Percentiles rank a stretch among this genome's conserved stretches.
phyloP scores from a whole-genome alignment of 2,113 vertebrate species.

The Eulemur rufifrons region DNA sequence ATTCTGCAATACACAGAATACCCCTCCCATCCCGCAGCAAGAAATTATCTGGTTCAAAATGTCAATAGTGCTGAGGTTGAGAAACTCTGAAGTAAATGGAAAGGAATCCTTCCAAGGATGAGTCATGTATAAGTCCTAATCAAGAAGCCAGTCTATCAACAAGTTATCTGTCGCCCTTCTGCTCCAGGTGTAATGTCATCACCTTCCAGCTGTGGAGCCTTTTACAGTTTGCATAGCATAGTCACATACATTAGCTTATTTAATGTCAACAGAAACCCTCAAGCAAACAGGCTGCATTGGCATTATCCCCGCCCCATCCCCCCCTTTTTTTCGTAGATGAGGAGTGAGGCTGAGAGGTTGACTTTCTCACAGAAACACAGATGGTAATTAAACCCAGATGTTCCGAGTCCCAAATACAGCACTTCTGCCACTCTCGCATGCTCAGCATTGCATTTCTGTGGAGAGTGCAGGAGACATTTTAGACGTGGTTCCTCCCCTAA shows the following conservation, averaged over 20 bases:
- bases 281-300: background rate
- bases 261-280: background rate
- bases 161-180: background rate
- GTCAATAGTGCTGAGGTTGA: background rate
- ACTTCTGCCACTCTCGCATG: slow-evolving; percentile 15
- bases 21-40: background rate
- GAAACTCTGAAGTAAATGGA: slow-evolving; percentile 34
- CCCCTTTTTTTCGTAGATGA: background rate
- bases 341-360: slow-evolving; percentile 48
- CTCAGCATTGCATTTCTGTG: slow-evolving; percentile 23
- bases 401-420: slow-evolving; percentile 43
- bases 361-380: slow-evolving; percentile 64
- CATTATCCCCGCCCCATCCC: background rate
- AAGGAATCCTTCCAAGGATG: slow-evolving; percentile 45
- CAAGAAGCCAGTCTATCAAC: slow-evolving; percentile 53
- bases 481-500: slow-evolving; percentile 19
- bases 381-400: slow-evolving; percentile 73
- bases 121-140: slow-evolving; percentile 18
- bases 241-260: background rate
- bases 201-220: background rate
- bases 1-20: background rate
- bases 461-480: slow-evolving; percentile 38
- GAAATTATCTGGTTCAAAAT: slow-evolving; percentile 26
- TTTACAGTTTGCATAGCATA: background rate
- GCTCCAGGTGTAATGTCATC: background rate